Evolutionary conservation across 2,113 vertebrate species (phyloP), one percentile per base, ranked within the genome.

Genomic region (Geothlypis trichas): DNA sequence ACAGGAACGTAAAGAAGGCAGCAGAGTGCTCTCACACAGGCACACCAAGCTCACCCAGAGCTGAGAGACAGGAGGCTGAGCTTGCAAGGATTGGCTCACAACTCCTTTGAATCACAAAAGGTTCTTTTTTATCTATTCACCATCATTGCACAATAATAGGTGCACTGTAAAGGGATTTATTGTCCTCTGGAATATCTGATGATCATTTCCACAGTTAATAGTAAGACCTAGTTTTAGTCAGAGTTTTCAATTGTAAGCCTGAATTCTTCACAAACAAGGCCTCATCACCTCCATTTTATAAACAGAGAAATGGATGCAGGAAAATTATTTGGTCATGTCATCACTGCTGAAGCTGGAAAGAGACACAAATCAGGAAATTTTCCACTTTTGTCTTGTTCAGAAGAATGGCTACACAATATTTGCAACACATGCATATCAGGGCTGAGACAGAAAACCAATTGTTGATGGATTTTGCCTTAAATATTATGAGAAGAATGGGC

Each of bases 251-350:
- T 52, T 24, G 13, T 47, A 57, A 74, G 11, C 55, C 35, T 15
- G 15, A 91, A 81, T 69, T 28, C 30, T 79, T 85, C n/a, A 69
- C 12, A 84, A 84, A 55, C 2, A 2, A 87, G 52, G 23, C 19
- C 27, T 90, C 39, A 37, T 86, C 65, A 51, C 44, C 87, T 93
- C 42, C 19, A 54, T 35, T 93, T 94, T 59, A 91, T 79, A 83
- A 84, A 74, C 57, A 82, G 88, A 63, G 44, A 85, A 95, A 92
- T 28, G n/a, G 54, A 69, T 96, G 96, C 89, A 85, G 88, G 81
- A 71, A 96, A 96, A 57, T 69, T 3, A 77, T n/a, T 79, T 87
- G 14, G 24, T 90, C 57, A 39, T 57, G 35, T 68, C 49, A 59
- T 54, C 49, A 24, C 24, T 72, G 37, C 52, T 65, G 58, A 79